Conservation (phyloP, 1,140 invertebrate genomes). For the Zophobas atratus region DNA sequence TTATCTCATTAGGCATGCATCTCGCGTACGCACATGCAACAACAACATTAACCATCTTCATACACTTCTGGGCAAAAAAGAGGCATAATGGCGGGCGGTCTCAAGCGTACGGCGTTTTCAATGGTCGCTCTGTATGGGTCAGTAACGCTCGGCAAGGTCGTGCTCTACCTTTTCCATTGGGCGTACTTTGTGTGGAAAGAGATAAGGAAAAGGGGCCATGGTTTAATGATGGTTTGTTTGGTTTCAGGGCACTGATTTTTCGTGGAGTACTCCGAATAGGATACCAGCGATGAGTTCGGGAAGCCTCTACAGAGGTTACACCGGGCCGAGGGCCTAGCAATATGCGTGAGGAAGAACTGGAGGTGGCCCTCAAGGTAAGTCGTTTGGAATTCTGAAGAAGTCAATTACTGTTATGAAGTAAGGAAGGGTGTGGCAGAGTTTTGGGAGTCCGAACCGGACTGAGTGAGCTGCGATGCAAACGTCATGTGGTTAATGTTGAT, state of each 20-base stretch:
- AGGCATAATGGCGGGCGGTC: constrained; percentile 14
- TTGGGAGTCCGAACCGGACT: too few species aligned
- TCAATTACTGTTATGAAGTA: too few species aligned
- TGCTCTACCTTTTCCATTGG: constrained; percentile 27
- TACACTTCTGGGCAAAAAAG: neutral
- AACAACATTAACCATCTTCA: neutral
- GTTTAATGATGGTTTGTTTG: constrained; percentile 26
- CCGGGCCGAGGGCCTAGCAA: constrained; percentile 61
- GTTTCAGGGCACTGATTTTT: constrained; percentile 59
- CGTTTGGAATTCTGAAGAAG: too few species aligned
- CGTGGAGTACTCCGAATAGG: constrained; percentile 45
- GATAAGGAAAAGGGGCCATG: too few species aligned
- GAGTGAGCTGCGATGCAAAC: too few species aligned
- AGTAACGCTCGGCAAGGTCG: constrained; percentile 45
- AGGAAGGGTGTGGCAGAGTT: too few species aligned
- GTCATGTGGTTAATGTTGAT: too few species aligned
- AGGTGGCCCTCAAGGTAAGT: constrained; percentile 90
- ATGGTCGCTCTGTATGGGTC: constrained; percentile 24
- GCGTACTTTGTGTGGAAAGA: neutral
- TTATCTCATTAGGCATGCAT: neutral
- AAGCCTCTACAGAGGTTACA: constrained; percentile 58
- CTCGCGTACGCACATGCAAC: constrained; percentile 5
- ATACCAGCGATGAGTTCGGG: constrained; percentile 59
- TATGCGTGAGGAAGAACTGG: constrained; percentile 94
- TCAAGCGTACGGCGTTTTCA: constrained; percentile 17